A percentile compares a stretch with the other conserved stretches of the same genome.
Conservation (phyloP, 1,140 invertebrate genomes). For the Tetranychus cinnabarinus region DNA sequence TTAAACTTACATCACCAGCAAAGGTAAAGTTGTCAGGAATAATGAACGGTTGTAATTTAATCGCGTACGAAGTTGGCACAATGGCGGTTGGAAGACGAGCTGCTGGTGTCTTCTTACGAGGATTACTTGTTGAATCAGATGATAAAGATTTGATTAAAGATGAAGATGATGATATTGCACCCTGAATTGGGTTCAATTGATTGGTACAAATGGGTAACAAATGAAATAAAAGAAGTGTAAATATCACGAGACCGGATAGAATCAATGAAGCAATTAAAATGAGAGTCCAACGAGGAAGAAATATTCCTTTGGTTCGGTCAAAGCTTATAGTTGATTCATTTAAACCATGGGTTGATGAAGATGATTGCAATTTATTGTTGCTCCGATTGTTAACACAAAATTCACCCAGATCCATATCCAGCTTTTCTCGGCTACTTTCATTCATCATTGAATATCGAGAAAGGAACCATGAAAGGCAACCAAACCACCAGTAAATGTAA, state of each 20-base stretch:
- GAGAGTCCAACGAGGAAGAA: background rate
- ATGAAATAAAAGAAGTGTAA: background rate
- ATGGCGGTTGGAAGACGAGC: slow-evolving; percentile 17
- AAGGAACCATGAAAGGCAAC: no score
- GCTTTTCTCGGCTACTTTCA: background rate
- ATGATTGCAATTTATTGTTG: no score
- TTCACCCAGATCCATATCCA: background rate
- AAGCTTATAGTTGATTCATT: background rate
- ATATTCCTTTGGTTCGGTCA: background rate
- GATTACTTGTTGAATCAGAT: background rate
- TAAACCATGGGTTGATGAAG: background rate
- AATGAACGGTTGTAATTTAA: slow-evolving; percentile 19
- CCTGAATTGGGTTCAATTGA: background rate
- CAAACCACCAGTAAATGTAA: no score
- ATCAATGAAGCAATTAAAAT: background rate
- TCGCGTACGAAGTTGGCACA: slow-evolving; percentile 17
- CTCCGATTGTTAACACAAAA: background rate
- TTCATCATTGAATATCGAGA: background rate
- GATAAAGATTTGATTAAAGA: background rate
- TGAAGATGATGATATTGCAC: background rate
- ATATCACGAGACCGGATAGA: background rate
- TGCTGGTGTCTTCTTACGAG: slow-evolving; percentile 4
- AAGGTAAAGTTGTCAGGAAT: slow-evolving; percentile 18
- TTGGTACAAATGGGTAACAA: no score
- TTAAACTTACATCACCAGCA: slow-evolving; percentile 18